Percentiles rank a stretch among this genome's conserved stretches.
phyloP scores from a whole-genome alignment of 2,113 vertebrate species.

The Pteruthius melanotis region DNA sequence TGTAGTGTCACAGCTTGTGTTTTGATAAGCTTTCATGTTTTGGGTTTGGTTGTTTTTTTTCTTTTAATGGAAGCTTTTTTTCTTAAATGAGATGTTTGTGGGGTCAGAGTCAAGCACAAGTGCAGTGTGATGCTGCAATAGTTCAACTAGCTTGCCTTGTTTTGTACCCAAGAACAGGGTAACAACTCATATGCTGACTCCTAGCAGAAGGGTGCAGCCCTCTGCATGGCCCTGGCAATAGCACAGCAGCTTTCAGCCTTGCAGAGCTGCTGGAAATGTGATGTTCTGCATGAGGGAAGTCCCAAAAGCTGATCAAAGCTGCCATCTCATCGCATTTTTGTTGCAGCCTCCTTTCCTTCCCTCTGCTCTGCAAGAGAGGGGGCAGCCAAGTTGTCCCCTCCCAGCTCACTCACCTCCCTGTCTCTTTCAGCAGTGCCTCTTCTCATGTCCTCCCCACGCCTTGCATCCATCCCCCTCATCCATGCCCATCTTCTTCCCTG shows the following conservation, averaged over 20 bases:
- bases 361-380: fast-evolving
- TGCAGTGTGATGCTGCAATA: background rate
- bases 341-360: background rate
- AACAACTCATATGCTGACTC: background rate
- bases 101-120: background rate
- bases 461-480: fast-evolving
- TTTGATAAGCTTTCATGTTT: background rate
- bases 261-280: background rate
- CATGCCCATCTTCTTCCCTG: background rate
- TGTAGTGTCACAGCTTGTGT: background rate
- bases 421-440: background rate
- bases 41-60: background rate
- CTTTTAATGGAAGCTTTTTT: background rate
- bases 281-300: fast-evolving
- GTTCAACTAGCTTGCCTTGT: background rate
- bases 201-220: background rate
- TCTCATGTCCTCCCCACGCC: background rate
- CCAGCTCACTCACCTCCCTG: background rate
- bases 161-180: background rate
- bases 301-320: background rate
- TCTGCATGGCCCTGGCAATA: background rate
- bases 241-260: background rate
- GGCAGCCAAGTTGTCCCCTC: background rate
- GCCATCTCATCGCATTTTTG: fast-evolving
- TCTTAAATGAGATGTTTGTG: background rate